Conservation (phyloP, 37 sponge, comb jelly and placozoan species). For the Oscarella lobularis region DNA sequence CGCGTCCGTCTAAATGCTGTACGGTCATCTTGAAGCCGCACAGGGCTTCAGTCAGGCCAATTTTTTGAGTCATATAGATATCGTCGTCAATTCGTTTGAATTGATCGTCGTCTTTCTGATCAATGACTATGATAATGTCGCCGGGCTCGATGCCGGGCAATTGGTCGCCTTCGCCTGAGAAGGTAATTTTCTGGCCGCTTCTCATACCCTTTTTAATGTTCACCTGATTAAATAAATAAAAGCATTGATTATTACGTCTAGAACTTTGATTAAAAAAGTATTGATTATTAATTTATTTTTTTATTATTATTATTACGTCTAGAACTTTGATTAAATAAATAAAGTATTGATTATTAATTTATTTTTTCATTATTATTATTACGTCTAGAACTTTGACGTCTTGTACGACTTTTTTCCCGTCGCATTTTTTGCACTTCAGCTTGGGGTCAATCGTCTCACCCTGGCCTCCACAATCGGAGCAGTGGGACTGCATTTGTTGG, state of each 20-base stretch:
- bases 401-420: slow-evolving; percentile 61
- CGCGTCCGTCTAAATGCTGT: slow-evolving; percentile 64
- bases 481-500: slow-evolving; percentile 64
- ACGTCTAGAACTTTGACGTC: slow-evolving; percentile 55
- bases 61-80: slow-evolving; percentile 63
- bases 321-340: no score
- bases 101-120: slow-evolving; percentile 48
- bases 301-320: no score
- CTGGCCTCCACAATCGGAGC: slow-evolving; percentile 62
- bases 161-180: slow-evolving; percentile 61
- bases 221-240: slow-evolving; percentile 29
- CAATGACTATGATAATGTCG: slow-evolving; percentile 72
- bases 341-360: no score
- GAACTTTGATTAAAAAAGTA: no score
- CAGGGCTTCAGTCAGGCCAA: slow-evolving; percentile 72
- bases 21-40: slow-evolving; percentile 55
- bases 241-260: no score
- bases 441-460: slow-evolving; percentile 59
- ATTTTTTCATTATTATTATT: no score
- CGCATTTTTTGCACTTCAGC: slow-evolving; percentile 78
- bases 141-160: slow-evolving; percentile 75
- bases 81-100: slow-evolving; percentile 51
- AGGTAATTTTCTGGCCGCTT: slow-evolving; percentile 65
- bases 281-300: no score
- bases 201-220: slow-evolving; percentile 62